Base-by-base conservation (phyloP, 2,888 invertebrate genomes). In the Eudasyphora cyanicolor region DNA sequence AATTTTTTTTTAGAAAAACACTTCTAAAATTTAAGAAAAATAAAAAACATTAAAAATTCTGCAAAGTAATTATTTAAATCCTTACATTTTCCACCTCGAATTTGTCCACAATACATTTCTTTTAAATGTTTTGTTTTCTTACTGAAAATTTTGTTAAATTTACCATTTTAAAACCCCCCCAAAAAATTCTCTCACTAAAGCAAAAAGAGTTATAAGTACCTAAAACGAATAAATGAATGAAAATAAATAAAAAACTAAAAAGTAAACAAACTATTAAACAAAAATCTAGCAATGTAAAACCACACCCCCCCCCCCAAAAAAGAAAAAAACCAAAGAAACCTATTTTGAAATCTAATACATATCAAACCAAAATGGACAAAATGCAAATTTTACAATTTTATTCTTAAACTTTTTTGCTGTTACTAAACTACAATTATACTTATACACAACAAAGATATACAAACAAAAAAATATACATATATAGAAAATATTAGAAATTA, bases 201-300 rank as follows among this genome's bases (percentile, higher is more conserved):
- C 57, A 73, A 76, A 73, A 84, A 60, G 84, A 84, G 84, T 84
- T 84, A 84, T 81, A 84, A 75, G 84, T 84, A 84, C 84, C 84
- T 84, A 73, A 84, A n/a, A 84, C 42, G 27, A n/a, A n/a, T n/a
- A n/a, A 35, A 71, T 54, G 38, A 69, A 57, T 27, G 2, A 38
- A 81, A 73, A 27, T 80, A 19, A 42, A 69, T 21, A 51, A 83
- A 69, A 77, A 76, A 75, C 74, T n/a, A 86, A 74, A 82, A 85
- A 82, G 81, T 73, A 83, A 84, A 67, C 21, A 71, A 71, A 87
- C 79, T 82, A 80, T 82, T 32, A 38, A 86, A 74, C 38, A 54
- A 24, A 67, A 76, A 29, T 5, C 27, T 60, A 60, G 60, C 29
- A 60, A 60, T 10, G 60, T 60, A 60, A 45, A 12, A 67, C 54